Evolutionary conservation across 2,113 vertebrate species (phyloP).

Genomic region (Pteruthius melanotis): DNA sequence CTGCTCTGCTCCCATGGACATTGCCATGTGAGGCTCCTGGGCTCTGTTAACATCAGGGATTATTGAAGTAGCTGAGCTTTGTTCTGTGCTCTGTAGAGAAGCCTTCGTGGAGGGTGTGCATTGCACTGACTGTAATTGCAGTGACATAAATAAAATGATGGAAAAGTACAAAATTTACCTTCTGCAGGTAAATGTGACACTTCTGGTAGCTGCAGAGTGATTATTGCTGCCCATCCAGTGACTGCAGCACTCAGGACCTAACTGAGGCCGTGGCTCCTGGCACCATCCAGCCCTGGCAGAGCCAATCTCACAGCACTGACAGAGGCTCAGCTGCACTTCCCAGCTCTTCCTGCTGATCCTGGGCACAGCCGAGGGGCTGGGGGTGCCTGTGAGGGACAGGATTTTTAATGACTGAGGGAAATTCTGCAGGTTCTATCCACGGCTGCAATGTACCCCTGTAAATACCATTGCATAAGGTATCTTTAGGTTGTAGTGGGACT

Average conservation of each 20-base stretch:
- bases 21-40: rapidly evolving
- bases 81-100: neutral
- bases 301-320: neutral
- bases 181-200: neutral
- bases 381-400: neutral
- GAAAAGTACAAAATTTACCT: neutral
- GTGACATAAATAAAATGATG: neutral
- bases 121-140: neutral
- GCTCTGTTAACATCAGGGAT: neutral
- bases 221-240: neutral
- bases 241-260: neutral
- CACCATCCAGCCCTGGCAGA: neutral
- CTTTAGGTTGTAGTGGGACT: neutral
- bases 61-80: neutral
- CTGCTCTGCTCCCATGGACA: neutral
- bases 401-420: neutral
- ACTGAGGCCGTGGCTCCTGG: too few species aligned
- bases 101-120: neutral
- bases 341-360: neutral
- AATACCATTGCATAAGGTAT: neutral
- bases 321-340: neutral
- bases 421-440: neutral
- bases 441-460: neutral
- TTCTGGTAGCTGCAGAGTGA: neutral
- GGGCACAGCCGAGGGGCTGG: neutral